Conservation (phyloP, 2,888 invertebrate genomes). For the Chironomus riparius region DNA sequence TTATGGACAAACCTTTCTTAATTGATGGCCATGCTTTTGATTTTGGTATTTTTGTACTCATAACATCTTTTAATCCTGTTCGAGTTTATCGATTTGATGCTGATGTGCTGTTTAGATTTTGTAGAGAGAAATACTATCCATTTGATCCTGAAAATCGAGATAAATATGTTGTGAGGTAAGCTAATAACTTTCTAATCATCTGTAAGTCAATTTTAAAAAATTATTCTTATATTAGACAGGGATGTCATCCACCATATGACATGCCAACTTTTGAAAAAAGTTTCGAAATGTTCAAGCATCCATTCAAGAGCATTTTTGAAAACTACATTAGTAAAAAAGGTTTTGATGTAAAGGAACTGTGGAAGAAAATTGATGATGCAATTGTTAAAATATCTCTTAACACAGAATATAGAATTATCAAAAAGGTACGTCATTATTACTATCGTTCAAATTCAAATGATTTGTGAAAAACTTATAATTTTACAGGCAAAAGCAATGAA, state of each 20-base stretch:
- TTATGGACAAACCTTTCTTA: background rate
- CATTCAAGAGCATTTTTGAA: slow-evolving; percentile 74
- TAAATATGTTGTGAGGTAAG: slow-evolving; percentile 67
- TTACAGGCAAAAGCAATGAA: background rate
- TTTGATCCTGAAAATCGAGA: slow-evolving; percentile 64
- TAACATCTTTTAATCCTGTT: background rate
- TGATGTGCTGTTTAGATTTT: slow-evolving; percentile 47
- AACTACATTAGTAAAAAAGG: slow-evolving; percentile 48
- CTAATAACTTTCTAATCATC: no score
- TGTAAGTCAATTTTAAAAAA: no score
- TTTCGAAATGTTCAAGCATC: slow-evolving; percentile 57
- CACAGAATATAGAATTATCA: no score
- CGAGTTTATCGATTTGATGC: background rate
- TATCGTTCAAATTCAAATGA: no score
- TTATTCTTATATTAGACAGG: no score
- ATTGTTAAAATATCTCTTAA: background rate
- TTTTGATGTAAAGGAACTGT: background rate
- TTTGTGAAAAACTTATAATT: no score
- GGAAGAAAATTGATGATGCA: background rate
- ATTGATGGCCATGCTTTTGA: background rate
- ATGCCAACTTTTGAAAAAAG: slow-evolving; percentile 62
- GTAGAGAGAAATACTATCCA: slow-evolving; percentile 72
- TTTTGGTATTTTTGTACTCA: background rate
- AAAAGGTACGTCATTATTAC: no score
- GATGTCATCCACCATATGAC: slow-evolving; percentile 53